Percentiles rank a stretch among this genome's conserved stretches.
Conservation (phyloP, 2,113 vertebrate genomes). For the Cygnus buccinator region DNA sequence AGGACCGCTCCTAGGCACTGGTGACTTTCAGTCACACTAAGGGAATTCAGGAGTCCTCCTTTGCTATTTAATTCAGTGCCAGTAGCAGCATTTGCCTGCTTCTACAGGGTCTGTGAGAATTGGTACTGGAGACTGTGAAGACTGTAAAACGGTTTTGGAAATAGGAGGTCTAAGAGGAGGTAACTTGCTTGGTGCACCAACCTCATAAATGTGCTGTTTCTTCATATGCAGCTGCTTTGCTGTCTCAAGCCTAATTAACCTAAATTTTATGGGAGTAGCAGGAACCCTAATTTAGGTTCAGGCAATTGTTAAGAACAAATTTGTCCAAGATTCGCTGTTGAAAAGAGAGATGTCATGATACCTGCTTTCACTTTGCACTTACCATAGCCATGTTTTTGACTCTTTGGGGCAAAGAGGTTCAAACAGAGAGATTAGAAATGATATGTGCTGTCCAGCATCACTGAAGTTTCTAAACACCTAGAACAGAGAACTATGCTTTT, state of each 20-base stretch:
- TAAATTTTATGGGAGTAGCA: background rate
- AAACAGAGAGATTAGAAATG: background rate
- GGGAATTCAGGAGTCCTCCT: background rate
- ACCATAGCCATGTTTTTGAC: background rate
- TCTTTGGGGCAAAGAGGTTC: background rate
- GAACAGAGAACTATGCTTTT: background rate
- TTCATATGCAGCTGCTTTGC: background rate
- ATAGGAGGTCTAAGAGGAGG: background rate
- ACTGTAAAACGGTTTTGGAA: background rate
- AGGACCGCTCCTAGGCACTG: background rate
- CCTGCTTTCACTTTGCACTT: background rate
- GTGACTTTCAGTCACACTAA: background rate
- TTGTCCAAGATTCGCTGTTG: too few species aligned
- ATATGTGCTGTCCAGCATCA: background rate
- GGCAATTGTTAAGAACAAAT: background rate
- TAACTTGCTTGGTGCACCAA: background rate
- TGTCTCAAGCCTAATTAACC: background rate
- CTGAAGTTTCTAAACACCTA: background rate
- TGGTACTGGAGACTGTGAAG: background rate
- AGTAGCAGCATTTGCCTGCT: background rate
- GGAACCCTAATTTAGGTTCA: background rate
- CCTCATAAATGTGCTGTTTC: background rate
- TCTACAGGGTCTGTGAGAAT: background rate
- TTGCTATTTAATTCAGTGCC: background rate
- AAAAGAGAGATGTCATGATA: background rate